Percentiles rank a stretch among this genome's conserved stretches.
These are phyloP conservation scores for Aphodius granarius DNA, from an alignment of 2,888 invertebrate species.

Conservation along the genomic window DNA sequence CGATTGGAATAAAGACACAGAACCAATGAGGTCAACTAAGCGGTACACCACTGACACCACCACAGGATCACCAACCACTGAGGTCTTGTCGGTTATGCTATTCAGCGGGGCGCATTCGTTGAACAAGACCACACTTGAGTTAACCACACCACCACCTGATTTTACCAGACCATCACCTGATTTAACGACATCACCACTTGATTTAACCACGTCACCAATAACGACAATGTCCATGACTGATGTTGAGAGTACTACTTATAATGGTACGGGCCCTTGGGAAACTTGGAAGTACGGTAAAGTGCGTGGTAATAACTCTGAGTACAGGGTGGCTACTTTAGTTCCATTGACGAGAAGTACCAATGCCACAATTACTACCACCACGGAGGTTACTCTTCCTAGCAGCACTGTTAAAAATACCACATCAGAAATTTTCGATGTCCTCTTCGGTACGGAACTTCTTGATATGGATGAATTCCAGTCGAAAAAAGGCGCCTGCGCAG, in stretches of 20 bases:
- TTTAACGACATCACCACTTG: too few species aligned
- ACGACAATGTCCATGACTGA: background rate
- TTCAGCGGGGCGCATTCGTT: background rate
- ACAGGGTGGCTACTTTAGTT: background rate
- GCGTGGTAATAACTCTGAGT: background rate
- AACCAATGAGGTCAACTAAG: background rate
- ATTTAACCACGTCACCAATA: background rate
- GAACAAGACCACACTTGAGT: background rate
- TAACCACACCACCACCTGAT: background rate
- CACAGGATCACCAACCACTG: background rate
- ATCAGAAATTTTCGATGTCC: background rate
- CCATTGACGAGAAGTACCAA: background rate
- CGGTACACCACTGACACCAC: background rate
- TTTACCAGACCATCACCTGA: too few species aligned
- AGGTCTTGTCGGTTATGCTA: background rate
- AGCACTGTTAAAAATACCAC: background rate
- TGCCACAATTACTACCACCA: background rate
- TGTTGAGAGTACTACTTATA: background rate
- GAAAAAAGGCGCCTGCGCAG: background rate
- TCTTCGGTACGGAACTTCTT: background rate
- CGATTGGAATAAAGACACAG: constrained; percentile 7
- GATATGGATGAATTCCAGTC: background rate
- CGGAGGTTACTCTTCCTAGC: background rate
- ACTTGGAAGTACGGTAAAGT: background rate
- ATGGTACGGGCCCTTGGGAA: background rate